phyloP scores from a whole-genome alignment of 2,888 invertebrate species.

The Archaeoteleia sp. region DNA sequence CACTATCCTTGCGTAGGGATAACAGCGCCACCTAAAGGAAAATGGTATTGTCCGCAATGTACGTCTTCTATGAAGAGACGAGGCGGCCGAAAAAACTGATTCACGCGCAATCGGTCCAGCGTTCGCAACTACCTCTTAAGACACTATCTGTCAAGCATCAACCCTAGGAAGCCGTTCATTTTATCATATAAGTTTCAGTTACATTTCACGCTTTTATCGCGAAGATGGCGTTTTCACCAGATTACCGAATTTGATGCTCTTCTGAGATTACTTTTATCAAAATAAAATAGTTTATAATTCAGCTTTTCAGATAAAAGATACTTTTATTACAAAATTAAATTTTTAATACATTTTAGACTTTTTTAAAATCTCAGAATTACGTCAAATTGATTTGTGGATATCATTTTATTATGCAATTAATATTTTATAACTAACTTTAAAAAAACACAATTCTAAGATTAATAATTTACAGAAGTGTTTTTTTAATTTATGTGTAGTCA shows the following conservation, averaged over 20 bases:
- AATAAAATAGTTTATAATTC: slow-evolving; percentile 28
- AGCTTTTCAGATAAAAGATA: too few species aligned
- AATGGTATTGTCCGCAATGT: slow-evolving; percentile 99
- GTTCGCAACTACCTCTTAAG: slow-evolving; percentile 69
- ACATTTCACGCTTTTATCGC: slow-evolving; percentile 12
- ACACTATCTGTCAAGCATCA: slow-evolving; percentile 66
- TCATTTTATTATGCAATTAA: too few species aligned
- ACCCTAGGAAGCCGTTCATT: slow-evolving; percentile 38
- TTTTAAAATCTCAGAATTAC: too few species aligned
- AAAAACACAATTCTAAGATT: too few species aligned
- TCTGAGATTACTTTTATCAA: slow-evolving; percentile 21
- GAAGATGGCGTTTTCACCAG: too few species aligned
- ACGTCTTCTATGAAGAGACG: slow-evolving; percentile 90
- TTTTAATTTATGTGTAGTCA: too few species aligned
- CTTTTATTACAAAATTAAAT: too few species aligned
- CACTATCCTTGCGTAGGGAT: slow-evolving; percentile 99
- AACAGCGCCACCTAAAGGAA: slow-evolving; percentile 96
- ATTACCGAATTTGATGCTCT: slow-evolving; percentile 1
- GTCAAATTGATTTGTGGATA: too few species aligned
- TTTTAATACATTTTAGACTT: too few species aligned
- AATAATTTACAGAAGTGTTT: too few species aligned
- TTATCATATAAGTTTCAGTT: neutral
- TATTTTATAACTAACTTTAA: too few species aligned
- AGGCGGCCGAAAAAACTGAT: slow-evolving; percentile 86
- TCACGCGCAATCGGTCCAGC: slow-evolving; percentile 48